These are phyloP conservation scores for Synergus umbraculus DNA, from an alignment of 2,888 invertebrate species.

Conservation along the genomic window DNA sequence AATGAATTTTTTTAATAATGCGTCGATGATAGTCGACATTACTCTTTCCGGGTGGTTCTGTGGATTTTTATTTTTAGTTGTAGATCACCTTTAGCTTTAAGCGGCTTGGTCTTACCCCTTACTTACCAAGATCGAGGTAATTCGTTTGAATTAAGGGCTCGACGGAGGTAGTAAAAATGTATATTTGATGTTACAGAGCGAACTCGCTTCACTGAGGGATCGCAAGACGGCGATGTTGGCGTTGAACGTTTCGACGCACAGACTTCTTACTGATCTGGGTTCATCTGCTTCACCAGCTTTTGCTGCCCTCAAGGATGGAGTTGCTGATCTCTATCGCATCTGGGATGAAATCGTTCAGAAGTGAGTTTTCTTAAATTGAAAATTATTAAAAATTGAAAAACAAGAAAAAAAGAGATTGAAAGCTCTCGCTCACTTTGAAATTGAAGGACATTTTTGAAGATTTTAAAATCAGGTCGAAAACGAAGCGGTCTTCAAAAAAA, in stretches of 20 bases:
- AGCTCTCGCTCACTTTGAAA: no score
- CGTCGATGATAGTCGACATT: conserved; percentile 26
- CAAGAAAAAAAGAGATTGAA: no score
- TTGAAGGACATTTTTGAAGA: no score
- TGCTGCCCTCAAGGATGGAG: conserved; percentile 81
- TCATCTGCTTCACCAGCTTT: conserved; percentile 77
- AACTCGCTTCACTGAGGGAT: conserved; percentile 81
- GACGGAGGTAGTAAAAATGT: conserved; percentile 65
- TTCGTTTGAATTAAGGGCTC: conserved; percentile 73
- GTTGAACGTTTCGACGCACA: conserved; percentile 81
- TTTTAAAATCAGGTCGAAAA: no score
- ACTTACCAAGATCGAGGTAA: conserved; percentile 62
- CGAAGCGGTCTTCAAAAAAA: no score
- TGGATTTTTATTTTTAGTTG: conserved; percentile 54
- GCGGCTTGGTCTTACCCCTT: conserved; percentile 53
- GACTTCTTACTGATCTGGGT: conserved; percentile 79
- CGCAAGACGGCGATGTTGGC: conserved; percentile 79
- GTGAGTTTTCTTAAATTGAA: conserved; percentile 77
- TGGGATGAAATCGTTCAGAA: conserved; percentile 86
- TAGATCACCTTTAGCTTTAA: conserved; percentile 61
- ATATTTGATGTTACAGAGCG: conserved; percentile 80
- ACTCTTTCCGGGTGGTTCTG: conserved; percentile 20
- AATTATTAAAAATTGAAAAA: no score
- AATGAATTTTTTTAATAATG: not conserved
- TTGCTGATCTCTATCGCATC: conserved; percentile 83